A percentile compares a stretch with the other conserved stretches of the same genome.
These are phyloP conservation scores for Passer domesticus DNA, from an alignment of 2,113 vertebrate species.

Conservation along the genomic window DNA sequence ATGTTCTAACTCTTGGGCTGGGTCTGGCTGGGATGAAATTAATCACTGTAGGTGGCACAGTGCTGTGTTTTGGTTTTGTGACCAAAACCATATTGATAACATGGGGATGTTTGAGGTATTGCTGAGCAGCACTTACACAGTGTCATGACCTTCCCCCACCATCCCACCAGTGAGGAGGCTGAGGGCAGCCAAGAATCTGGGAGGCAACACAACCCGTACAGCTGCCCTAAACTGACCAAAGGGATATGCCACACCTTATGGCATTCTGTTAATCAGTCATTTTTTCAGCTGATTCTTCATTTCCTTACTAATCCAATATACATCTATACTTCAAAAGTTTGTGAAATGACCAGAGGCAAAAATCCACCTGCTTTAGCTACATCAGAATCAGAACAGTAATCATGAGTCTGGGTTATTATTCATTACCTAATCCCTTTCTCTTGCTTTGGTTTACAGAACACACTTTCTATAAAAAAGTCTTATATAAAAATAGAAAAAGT, in stretches of 20 bases:
- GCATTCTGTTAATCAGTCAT: fast-evolving
- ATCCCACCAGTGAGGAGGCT: not conserved
- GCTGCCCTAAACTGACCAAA: not conserved
- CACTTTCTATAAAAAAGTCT: not conserved
- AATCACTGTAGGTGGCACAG: not conserved
- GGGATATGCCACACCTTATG: not conserved
- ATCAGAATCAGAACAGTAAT: not conserved
- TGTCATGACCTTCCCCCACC: not conserved
- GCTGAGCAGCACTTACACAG: not conserved
- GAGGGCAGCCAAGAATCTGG: not conserved
- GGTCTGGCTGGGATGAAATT: not conserved
- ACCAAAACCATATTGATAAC: not conserved
- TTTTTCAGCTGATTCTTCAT: not conserved
- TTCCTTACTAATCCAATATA: not conserved
- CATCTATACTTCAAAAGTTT: not conserved
- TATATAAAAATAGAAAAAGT: not conserved
- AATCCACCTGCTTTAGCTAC: not conserved
- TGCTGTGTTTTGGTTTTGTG: not conserved
- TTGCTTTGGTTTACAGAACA: not conserved
- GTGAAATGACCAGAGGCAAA: not conserved
- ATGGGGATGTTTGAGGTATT: not conserved
- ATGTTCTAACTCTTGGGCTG: not conserved
- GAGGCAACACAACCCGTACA: not conserved
- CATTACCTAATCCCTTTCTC: not conserved
- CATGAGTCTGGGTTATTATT: not conserved